These are phyloP conservation scores for Bombycilla garrulus DNA, from an alignment of 2,113 vertebrate genomes.

Conservation along the genomic window DNA sequence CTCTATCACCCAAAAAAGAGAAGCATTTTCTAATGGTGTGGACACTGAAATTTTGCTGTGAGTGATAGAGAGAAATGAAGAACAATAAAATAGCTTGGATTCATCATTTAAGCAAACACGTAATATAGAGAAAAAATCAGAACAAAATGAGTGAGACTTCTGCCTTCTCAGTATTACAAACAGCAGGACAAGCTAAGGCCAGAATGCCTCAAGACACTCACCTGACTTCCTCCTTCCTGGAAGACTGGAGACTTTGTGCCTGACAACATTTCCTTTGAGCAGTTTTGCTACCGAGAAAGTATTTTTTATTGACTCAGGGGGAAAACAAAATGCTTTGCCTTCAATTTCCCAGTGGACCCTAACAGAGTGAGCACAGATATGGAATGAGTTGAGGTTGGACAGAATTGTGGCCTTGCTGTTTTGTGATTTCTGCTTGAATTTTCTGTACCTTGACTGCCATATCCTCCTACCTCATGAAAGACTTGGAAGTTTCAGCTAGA, in stretches of 20 bases:
- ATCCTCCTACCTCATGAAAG: not conserved
- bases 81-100: not conserved
- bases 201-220: not conserved
- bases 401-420: not conserved
- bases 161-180: not conserved
- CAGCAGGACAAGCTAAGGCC: not conserved
- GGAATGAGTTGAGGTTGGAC: not conserved
- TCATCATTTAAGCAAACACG: rapidly evolving
- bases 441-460: not conserved
- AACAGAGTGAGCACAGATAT: rapidly evolving
- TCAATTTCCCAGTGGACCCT: not conserved
- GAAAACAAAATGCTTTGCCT: not conserved
- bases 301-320: not conserved
- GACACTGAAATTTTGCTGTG: not conserved
- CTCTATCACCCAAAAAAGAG: not conserved
- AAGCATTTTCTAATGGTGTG: not conserved
- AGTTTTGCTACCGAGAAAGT: not conserved
- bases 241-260: not conserved
- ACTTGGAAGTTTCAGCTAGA: not conserved
- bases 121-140: not conserved
- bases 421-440: not conserved
- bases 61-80: not conserved
- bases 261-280: not conserved
- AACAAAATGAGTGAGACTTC: not conserved
- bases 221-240: not conserved